Conservation (phyloP, 2,113 vertebrate genomes). For the Okapia johnstoni region DNA sequence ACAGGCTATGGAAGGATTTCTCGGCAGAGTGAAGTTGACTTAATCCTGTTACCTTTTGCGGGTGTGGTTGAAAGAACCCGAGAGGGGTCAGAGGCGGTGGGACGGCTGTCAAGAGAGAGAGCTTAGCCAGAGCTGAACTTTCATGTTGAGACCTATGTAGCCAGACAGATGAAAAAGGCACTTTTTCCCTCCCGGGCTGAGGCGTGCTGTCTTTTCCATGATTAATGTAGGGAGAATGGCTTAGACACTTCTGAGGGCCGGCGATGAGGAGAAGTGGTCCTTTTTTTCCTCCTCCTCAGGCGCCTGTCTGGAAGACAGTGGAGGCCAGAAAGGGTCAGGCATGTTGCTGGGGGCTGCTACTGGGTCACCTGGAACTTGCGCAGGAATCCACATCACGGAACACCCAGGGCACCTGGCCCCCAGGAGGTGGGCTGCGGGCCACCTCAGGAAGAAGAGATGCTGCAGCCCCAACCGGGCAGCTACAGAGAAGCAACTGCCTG, state of each 20-base stretch:
- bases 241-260: not conserved
- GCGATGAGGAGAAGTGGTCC: slow-evolving; percentile 15
- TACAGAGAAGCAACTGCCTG: not conserved
- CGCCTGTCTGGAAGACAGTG: slow-evolving; percentile 69
- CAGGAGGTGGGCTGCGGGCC: not conserved
- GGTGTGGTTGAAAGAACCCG: slow-evolving; percentile 21
- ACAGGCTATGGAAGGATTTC: not conserved
- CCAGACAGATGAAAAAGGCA: slow-evolving; percentile 68
- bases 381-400: slow-evolving; percentile 62
- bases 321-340: slow-evolving; percentile 60
- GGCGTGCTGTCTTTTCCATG: slow-evolving; percentile 65
- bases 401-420: not conserved
- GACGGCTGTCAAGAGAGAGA: slow-evolving; percentile 49
- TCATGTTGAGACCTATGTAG: slow-evolving; percentile 56
- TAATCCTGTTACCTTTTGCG: slow-evolving; percentile 12
- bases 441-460: not conserved
- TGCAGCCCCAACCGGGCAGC: not conserved
- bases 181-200: slow-evolving; percentile 55
- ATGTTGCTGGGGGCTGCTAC: not conserved
- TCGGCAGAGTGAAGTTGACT: slow-evolving; percentile 48
- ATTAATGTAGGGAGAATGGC: slow-evolving; percentile 72
- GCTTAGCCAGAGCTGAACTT: slow-evolving; percentile 52
- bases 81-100: slow-evolving; percentile 19
- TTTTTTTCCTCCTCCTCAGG: slow-evolving; percentile 62
- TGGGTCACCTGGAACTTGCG: slow-evolving; percentile 33